Conservation (phyloP, 2,888 invertebrate genomes). For the Agrochola lota region DNA sequence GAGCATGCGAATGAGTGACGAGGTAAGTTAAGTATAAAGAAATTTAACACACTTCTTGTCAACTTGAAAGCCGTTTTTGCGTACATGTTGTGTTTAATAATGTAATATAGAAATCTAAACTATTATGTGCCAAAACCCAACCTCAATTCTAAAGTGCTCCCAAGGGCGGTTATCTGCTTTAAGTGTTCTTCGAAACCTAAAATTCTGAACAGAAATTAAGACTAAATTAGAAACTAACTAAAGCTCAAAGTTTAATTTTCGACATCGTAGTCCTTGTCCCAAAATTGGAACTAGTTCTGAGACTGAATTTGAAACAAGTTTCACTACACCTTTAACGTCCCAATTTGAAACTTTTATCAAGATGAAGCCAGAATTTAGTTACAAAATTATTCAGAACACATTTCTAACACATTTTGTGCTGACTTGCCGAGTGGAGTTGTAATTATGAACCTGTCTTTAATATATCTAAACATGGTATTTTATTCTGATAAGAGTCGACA, state of each 20-base stretch:
- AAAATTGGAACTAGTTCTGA: conserved; percentile 56
- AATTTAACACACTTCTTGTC: conserved; percentile 56
- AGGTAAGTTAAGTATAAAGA: conserved; percentile 56
- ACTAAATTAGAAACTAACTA: conserved; percentile 43
- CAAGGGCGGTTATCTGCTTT: conserved; percentile 25
- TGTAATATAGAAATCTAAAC: conserved; percentile 6
- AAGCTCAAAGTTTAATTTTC: conserved; percentile 42
- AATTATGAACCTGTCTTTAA: conserved; percentile 20
- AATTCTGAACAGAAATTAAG: conserved; percentile 42
- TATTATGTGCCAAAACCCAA: conserved; percentile 9
- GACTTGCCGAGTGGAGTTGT: conserved; percentile 24
- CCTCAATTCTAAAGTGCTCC: conserved; percentile 5
- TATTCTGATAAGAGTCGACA: conserved; percentile 28
- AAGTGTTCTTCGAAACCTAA: conserved; percentile 26
- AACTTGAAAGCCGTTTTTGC: conserved; percentile 37
- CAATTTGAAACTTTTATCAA: conserved; percentile 52
- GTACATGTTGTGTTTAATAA: conserved; percentile 24
- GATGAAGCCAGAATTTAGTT: conserved; percentile 34
- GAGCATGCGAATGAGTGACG: conserved; percentile 68
- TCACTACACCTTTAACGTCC: conserved; percentile 40
- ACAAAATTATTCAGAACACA: conserved; percentile 45
- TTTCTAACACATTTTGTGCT: conserved; percentile 25
- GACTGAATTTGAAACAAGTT: conserved; percentile 58
- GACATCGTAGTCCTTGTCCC: conserved; percentile 38
- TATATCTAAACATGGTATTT: conserved; percentile 28